phyloP scores from a whole-genome alignment of 2,113 vertebrate genomes.

The Epinephelus cyanopodus region DNA sequence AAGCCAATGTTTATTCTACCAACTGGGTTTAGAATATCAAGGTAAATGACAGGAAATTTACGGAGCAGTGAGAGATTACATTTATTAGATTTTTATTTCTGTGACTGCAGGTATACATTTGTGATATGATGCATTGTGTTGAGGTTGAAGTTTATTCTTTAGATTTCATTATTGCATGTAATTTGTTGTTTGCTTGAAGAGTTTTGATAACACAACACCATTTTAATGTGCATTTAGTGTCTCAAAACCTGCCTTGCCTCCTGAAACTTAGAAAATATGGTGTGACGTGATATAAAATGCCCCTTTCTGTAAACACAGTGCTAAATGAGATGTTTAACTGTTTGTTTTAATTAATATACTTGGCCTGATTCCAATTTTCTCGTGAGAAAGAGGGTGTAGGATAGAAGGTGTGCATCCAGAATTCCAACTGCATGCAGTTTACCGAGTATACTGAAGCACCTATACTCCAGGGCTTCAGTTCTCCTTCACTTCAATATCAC shows the following conservation, averaged over 20 bases:
- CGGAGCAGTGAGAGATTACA: too few relatives aligned
- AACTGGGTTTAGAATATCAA: too few relatives aligned
- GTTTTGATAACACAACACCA: background rate
- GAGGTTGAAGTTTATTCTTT: background rate
- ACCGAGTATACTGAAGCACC: background rate
- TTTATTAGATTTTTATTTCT: background rate
- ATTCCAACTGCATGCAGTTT: slow-evolving; percentile 20
- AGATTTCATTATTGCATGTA: background rate
- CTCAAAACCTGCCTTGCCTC: background rate
- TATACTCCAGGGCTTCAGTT: slow-evolving; percentile 24
- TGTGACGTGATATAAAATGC: background rate
- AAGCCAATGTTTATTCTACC: too few relatives aligned
- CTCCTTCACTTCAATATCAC: slow-evolving; percentile 29
- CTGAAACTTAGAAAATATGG: background rate
- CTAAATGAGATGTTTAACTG: background rate
- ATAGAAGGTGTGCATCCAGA: background rate
- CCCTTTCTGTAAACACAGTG: background rate
- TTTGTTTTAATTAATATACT: background rate
- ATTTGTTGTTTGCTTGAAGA: background rate
- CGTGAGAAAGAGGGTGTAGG: background rate
- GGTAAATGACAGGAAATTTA: background rate
- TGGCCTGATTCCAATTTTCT: background rate
- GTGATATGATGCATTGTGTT: background rate
- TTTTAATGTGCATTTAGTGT: background rate
- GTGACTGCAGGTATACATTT: background rate